Evolutionary conservation across 1,140 invertebrate genomes (phyloP).

Genomic region (Colletes latitarsis): DNA sequence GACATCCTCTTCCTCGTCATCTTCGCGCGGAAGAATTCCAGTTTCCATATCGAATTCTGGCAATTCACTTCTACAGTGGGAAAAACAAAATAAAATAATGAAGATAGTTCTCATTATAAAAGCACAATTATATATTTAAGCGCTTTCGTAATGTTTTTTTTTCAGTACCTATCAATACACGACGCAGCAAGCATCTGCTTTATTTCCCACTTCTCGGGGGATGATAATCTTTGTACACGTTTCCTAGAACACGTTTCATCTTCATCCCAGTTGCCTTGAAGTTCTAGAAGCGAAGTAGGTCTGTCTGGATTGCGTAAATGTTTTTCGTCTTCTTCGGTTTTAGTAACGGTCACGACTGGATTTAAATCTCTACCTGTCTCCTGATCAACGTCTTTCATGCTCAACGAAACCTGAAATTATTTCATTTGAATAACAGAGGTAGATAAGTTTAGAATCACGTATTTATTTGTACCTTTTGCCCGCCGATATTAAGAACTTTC

Average conservation of each 20-base stretch:
- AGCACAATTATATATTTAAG: background rate
- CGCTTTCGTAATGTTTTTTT: no score
- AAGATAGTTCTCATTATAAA: background rate
- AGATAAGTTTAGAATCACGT: slow-evolving; percentile 2
- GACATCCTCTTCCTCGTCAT: slow-evolving; percentile 97
- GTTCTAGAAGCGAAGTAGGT: slow-evolving; percentile 87
- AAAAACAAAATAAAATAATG: slow-evolving; percentile 69
- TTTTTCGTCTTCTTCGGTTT: slow-evolving; percentile 84
- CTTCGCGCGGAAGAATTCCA: slow-evolving; percentile 92
- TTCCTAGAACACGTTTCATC: slow-evolving; percentile 90
- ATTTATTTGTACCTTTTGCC: slow-evolving; percentile 87
- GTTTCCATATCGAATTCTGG: slow-evolving; percentile 96
- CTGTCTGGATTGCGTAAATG: slow-evolving; percentile 93
- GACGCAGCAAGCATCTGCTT: slow-evolving; percentile 84
- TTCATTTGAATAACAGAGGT: background rate
- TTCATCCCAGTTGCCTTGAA: slow-evolving; percentile 87
- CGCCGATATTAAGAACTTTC: slow-evolving; percentile 94
- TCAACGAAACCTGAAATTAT: slow-evolving; percentile 87
- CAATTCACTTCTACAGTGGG: slow-evolving; percentile 92
- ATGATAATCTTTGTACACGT: slow-evolving; percentile 95
- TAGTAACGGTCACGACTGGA: slow-evolving; percentile 82
- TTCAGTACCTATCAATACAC: slow-evolving; percentile 81
- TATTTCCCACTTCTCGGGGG: slow-evolving; percentile 96
- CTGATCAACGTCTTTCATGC: slow-evolving; percentile 99
- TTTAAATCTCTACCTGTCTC: slow-evolving; percentile 97